phyloP scores from a whole-genome alignment of 2,888 invertebrate genomes.

The Drosophila buzzatii region DNA sequence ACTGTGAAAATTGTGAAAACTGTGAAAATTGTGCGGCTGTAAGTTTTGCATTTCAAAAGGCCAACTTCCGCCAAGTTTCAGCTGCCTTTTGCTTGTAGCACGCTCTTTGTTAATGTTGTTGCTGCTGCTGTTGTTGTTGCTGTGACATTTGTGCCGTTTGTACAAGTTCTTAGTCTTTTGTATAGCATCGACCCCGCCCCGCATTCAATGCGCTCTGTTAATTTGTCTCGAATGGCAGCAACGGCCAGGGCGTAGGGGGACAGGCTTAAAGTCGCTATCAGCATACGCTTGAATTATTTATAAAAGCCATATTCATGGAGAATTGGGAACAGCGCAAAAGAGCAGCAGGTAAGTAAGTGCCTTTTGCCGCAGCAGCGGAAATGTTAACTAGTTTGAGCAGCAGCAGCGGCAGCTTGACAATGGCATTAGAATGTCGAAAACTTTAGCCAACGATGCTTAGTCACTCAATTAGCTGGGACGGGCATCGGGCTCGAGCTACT shows the following conservation, averaged over 20 bases:
- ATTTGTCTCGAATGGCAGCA: constrained; percentile 55
- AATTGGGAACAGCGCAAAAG: constrained; percentile 41
- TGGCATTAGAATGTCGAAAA: constrained; percentile 80
- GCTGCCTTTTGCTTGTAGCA: constrained; percentile 28
- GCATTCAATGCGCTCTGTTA: constrained; percentile 78
- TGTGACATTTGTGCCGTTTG: constrained; percentile 66
- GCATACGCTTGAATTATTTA: constrained; percentile 78
- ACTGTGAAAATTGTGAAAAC: constrained; percentile 21
- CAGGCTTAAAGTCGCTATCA: constrained; percentile 68
- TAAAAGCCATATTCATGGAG: constrained; percentile 76
- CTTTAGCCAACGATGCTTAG: constrained; percentile 69
- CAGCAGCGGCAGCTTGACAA: constrained; percentile 69
- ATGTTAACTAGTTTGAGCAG: constrained; percentile 73
- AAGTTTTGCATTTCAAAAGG: constrained; percentile 70
- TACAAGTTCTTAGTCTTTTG: constrained; percentile 54
- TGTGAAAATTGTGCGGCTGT: constrained; percentile 31
- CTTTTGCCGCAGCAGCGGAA: constrained; percentile 60
- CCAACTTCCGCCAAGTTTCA: constrained; percentile 63
- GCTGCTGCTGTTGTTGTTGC: constrained; percentile 21
- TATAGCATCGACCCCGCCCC: constrained; percentile 36
- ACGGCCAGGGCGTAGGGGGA: not conserved
- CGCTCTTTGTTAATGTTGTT: constrained; percentile 7
- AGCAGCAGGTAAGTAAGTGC: constrained; percentile 49
- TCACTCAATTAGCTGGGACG: constrained; percentile 74
- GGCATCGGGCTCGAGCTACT: constrained; percentile 39